A percentile compares a stretch with the other conserved stretches of the same genome.
Evolutionary conservation across 2,888 invertebrate species (phyloP).

Genomic region (Pristionchus exspectatus): DNA sequence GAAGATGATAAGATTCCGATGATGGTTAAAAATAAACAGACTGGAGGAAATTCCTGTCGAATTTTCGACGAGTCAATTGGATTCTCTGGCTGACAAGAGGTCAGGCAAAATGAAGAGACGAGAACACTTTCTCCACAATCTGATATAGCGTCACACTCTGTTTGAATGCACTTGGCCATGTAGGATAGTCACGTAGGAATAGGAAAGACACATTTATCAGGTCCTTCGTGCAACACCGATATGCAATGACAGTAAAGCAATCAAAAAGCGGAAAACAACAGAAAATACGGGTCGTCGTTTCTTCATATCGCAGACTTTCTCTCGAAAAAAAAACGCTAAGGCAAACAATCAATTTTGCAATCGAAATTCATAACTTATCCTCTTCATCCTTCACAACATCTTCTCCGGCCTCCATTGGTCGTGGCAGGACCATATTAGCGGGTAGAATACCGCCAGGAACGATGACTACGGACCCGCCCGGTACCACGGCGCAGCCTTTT

Average conservation of each 20-base stretch:
- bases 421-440: neutral
- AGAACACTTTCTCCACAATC: too few relatives aligned
- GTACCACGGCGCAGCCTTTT: neutral
- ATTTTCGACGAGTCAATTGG: neutral
- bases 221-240: too few relatives aligned
- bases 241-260: too few relatives aligned
- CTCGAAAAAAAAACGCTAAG: too few relatives aligned
- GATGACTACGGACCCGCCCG: neutral
- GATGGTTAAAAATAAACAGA: slow-evolving; percentile 32
- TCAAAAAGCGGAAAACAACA: too few relatives aligned
- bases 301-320: too few relatives aligned
- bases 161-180: too few relatives aligned
- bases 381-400: neutral
- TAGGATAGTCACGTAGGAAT: neutral
- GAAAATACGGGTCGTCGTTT: too few relatives aligned
- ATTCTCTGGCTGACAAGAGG: too few relatives aligned
- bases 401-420: neutral
- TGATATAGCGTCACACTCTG: too few relatives aligned
- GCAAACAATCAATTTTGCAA: neutral
- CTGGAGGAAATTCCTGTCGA: neutral
- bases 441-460: neutral
- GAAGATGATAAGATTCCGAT: slow-evolving; percentile 42
- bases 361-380: neutral
- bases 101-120: too few relatives aligned
- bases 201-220: neutral